Evolutionary conservation across 2,888 invertebrate species (phyloP), one percentile per base, ranked within the genome.

Genomic region (Resseliella maxima): DNA sequence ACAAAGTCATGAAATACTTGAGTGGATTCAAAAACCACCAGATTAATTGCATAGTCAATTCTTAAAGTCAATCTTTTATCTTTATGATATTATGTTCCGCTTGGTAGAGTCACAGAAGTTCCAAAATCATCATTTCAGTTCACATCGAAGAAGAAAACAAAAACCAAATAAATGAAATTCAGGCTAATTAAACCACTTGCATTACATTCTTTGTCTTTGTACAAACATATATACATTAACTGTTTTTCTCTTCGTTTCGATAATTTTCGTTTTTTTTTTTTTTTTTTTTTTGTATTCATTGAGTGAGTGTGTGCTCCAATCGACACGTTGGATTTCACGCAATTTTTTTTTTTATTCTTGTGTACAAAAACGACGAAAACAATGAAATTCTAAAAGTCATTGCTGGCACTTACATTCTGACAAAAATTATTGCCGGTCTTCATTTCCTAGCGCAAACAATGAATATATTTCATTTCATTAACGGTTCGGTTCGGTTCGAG

Each of bases 61-160:
- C 64, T 6, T 10, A 64, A n/a, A n/a, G 31, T 31, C 31, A 31
- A 27, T 64, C 64, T 64, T 24, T 64, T 64, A 8, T 64, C 31
- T 64, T 64, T 64, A 64, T 64, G 64, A 27, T 27, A 46, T 46
- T 27, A 64, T 64, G 64, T 64, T 64, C 64, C 64, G 64, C 64
- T 64, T 64, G 6, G 24, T 2, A 18, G 24, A 54, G 5, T 18
- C 18, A 54, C 3, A 21, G 21, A 59, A 59, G 24, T 59, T 59
- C 41, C 41, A 8, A 59, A 24, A 1, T 59, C 59, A 24, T 59
- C 10, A 8, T 24, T n/a, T 3, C 24, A 5, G 1, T 59, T 59
- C 59, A 59, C 59, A 59, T 24, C 24, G 59, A n/a, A n/a, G n/a
- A n/a, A n/a, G n/a, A n/a, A n/a, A n/a, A n/a, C n/a, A n/a, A n/a